These are phyloP conservation scores for Heliconius ethilla DNA, from an alignment of 2,888 invertebrate species.

Conservation along the genomic window DNA sequence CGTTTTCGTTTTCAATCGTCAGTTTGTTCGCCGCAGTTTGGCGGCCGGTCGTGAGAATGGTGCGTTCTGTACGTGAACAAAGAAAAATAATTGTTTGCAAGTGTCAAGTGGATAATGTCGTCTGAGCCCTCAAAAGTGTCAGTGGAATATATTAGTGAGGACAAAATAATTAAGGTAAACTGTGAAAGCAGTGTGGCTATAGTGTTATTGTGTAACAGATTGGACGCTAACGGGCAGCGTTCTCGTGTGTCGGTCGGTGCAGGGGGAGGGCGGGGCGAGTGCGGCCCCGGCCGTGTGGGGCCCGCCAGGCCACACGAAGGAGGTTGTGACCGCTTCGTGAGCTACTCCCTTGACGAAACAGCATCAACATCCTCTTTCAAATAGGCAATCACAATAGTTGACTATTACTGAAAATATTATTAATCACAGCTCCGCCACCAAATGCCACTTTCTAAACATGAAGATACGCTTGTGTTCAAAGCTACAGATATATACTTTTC, in stretches of 20 bases:
- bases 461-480: neutral
- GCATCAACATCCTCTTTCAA: constrained; percentile 37
- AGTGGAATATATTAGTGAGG: constrained; percentile 79
- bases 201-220: constrained; percentile 78
- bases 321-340: constrained; percentile 83
- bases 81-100: constrained; percentile 72
- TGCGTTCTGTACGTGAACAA: constrained; percentile 76
- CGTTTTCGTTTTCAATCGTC: constrained; percentile 64
- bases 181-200: constrained; percentile 63
- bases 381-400: constrained; percentile 1
- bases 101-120: constrained; percentile 79
- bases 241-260: constrained; percentile 75
- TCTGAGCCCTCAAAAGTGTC: constrained; percentile 77
- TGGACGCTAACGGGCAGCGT: constrained; percentile 79
- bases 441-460: neutral
- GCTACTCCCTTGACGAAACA: constrained; percentile 80
- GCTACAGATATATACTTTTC: constrained; percentile 4
- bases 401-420: neutral
- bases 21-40: constrained; percentile 79
- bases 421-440: neutral
- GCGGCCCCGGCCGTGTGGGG: constrained; percentile 82
- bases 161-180: constrained; percentile 76
- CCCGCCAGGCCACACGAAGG: constrained; percentile 82
- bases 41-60: constrained; percentile 81
- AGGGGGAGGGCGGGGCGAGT: constrained; percentile 82